Evolutionary conservation across 2,888 invertebrate species (phyloP).

Genomic region (Caenorhabditis parvicauda): DNA sequence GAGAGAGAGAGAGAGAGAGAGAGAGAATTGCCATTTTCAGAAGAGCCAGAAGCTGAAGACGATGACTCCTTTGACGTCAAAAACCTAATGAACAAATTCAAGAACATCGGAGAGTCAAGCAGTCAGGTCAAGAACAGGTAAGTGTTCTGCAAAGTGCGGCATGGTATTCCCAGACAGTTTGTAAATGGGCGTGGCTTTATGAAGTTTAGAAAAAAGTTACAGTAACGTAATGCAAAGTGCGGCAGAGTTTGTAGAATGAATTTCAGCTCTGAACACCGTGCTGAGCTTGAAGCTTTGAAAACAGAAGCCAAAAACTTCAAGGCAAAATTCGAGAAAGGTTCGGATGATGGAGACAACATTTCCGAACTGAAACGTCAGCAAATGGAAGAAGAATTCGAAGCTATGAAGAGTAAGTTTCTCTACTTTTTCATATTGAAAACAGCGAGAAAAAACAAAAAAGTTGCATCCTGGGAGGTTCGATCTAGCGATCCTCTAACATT

Average conservation of each 20-base stretch:
- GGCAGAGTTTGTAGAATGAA: too few relatives aligned
- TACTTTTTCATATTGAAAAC: background rate
- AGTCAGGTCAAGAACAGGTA: conserved; percentile 29
- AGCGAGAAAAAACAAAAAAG: too few relatives aligned
- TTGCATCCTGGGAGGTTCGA: background rate
- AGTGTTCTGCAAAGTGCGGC: conserved; percentile 5
- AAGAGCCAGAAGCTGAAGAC: conserved; percentile 38
- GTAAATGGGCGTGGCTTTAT: too few relatives aligned
- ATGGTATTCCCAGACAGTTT: background rate
- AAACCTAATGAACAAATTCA: conserved; percentile 63
- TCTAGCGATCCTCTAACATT: conserved; percentile 4
- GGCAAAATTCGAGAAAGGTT: conserved; percentile 62
- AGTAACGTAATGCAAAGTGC: conserved; percentile 7
- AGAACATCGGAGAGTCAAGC: conserved; percentile 53
- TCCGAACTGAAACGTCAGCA: conserved; percentile 62
- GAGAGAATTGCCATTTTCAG: background rate
- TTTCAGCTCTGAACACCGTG: conserved; percentile 23
- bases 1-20: too few relatives aligned
- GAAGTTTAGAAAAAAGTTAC: too few relatives aligned
- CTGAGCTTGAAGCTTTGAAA: conserved; percentile 41
- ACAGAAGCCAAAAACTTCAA: conserved; percentile 53
- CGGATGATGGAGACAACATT: conserved; percentile 62
- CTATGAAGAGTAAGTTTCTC: conserved; percentile 51
- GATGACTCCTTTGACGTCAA: conserved; percentile 60
- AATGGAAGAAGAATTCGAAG: conserved; percentile 63